Evolutionary conservation across 2,113 vertebrate genomes (phyloP).

Genomic region (Quiscalus mexicanus): DNA sequence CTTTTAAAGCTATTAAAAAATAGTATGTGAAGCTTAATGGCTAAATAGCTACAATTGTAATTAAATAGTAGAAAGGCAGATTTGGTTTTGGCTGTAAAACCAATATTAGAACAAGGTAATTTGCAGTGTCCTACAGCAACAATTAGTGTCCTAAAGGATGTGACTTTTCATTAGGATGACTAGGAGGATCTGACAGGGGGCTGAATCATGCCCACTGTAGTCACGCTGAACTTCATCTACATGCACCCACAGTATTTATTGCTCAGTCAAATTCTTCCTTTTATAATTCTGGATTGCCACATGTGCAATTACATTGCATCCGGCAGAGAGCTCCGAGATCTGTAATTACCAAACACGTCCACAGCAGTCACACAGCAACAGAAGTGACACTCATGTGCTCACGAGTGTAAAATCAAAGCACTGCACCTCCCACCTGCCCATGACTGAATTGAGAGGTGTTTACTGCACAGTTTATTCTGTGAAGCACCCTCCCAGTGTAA

Average conservation of each 20-base stretch:
- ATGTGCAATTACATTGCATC: constrained; percentile 56
- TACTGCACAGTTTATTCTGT: background rate
- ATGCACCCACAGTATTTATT: background rate
- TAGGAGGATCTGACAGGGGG: constrained; percentile 50
- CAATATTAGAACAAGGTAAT: constrained; percentile 24
- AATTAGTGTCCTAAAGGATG: constrained; percentile 44
- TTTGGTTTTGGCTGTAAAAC: constrained; percentile 21
- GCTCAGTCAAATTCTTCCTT: constrained; percentile 51
- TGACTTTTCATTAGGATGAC: constrained; percentile 41
- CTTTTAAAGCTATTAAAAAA: background rate
- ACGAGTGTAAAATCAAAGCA: background rate
- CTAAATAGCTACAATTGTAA: background rate
- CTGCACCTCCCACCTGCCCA: background rate
- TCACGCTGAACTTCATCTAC: background rate
- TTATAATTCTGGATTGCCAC: constrained; percentile 49
- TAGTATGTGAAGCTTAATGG: background rate
- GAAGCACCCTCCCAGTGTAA: background rate
- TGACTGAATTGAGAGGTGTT: background rate
- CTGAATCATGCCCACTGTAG: constrained; percentile 43
- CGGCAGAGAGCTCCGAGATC: background rate
- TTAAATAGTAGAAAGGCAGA: constrained; percentile 10
- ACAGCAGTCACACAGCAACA: constrained; percentile 35
- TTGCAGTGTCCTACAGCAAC: background rate
- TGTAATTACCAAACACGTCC: constrained; percentile 63
- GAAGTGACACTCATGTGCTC: constrained; percentile 27